A percentile compares a stretch with the other conserved stretches of the same genome.
These are phyloP conservation scores for Trichechus manatus DNA, from an alignment of 2,113 vertebrate species.

Conservation along the genomic window DNA sequence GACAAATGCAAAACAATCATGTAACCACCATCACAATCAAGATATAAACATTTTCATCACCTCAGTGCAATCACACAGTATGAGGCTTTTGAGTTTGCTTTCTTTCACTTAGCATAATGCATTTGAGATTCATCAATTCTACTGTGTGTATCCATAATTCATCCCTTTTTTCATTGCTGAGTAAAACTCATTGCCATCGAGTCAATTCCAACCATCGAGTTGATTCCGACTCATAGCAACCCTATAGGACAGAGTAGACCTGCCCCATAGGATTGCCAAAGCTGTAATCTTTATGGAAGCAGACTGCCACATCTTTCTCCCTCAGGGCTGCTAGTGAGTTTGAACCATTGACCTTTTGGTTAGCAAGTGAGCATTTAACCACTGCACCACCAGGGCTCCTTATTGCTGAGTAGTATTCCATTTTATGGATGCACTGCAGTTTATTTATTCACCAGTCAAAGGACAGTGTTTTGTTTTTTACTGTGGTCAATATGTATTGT, in stretches of 20 bases:
- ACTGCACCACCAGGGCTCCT: neutral
- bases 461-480: too few relatives aligned
- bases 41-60: slow-evolving; percentile 3
- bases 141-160: neutral
- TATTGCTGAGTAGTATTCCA: neutral
- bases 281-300: neutral
- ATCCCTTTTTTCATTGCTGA: neutral
- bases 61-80: neutral
- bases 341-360: neutral
- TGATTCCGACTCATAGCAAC: neutral
- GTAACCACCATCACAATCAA: neutral
- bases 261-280: neutral
- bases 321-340: neutral
- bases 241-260: neutral
- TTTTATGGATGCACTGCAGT: too few relatives aligned
- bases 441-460: neutral
- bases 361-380: neutral
- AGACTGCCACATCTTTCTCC: neutral
- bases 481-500: too few relatives aligned
- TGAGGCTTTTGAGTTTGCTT: neutral
- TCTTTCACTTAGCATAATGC: neutral
- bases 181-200: neutral
- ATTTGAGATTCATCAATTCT: neutral
- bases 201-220: too few relatives aligned
- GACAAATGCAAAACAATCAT: neutral